phyloP scores from a whole-genome alignment of 1,140 invertebrate species.

The Cyclargus thomasi region DNA sequence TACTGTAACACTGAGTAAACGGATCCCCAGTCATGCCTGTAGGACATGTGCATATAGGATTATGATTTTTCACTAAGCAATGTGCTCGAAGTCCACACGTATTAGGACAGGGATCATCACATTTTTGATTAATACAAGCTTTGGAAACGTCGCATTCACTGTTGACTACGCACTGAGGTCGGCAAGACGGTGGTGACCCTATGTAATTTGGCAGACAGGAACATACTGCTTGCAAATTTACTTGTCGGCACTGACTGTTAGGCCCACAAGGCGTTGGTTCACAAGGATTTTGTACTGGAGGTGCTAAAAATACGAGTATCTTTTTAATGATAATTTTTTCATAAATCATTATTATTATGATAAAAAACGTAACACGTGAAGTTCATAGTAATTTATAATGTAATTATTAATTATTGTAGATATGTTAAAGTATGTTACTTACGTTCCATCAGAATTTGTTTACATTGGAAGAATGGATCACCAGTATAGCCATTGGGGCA shows the following conservation, averaged over 20 bases:
- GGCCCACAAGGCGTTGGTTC: conserved; percentile 85
- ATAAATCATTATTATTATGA: too few species aligned
- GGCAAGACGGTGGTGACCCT: conserved; percentile 83
- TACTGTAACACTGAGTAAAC: conserved; percentile 75
- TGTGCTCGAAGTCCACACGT: conserved; percentile 84
- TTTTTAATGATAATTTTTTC: too few species aligned
- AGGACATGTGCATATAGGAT: conserved; percentile 83
- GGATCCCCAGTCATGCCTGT: conserved; percentile 85
- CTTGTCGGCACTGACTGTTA: conserved; percentile 84
- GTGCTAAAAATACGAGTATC: conserved; percentile 50
- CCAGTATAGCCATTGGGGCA: conserved; percentile 84
- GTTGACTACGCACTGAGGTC: conserved; percentile 85
- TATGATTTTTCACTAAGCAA: conserved; percentile 82
- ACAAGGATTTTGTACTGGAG: conserved; percentile 80
- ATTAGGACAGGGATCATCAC: conserved; percentile 85
- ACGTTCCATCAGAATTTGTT: conserved; percentile 75
- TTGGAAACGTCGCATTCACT: conserved; percentile 82
- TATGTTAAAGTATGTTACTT: conserved; percentile 41
- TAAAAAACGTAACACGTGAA: too few species aligned
- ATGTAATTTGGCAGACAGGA: conserved; percentile 82
- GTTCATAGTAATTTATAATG: background rate
- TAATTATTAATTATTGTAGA: background rate
- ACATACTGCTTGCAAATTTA: conserved; percentile 84
- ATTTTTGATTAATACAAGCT: conserved; percentile 87
- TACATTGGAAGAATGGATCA: conserved; percentile 87